Evolutionary conservation across 1,140 invertebrate genomes (phyloP), one percentile per base, ranked within the genome.

Genomic region (Nephila pilipes): DNA sequence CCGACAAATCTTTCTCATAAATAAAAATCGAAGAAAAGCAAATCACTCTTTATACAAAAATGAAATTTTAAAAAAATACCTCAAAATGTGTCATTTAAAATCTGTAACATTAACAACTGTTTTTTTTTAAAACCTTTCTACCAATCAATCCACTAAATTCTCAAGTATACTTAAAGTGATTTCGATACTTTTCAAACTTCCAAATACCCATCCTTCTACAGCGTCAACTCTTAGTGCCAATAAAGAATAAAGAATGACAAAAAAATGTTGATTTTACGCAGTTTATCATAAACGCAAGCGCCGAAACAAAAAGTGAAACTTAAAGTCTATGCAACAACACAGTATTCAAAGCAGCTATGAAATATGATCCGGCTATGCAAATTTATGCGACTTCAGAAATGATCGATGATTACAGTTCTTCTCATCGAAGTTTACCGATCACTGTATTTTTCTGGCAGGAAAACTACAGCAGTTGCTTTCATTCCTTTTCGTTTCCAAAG

Each of bases 301-400:
- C 69, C 55, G 83, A 60, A 60, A 85, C 83, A 85, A 85, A 85
- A 85, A 85, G 55, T 60, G 55, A 85, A 85, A 85, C 54, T 29
- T 32, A 46, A 75, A 12, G 69, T 85, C 83, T 25, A 36, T 32
- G 57, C 83, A 55, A 85, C 81, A 58, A 60, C 83, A 85, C 83
- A 60, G 55, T 60, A 29, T 85, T 85, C 25, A 29, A 85, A 36
- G 57, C 25, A 85, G n/a, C 54, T 32, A 85, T 85, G 83, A 85
- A 85, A 85, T 85, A 85, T 85, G 83, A 60, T 6, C 18, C 54
- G 14, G 12, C 83, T 55, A 85, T 85, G 83, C 83, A 85, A 85
- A 85, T 85, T 85, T 85, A 85, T 58, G 83, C 83, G 57, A 85
- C 83, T 85, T 20, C 29, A 29, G 12, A 22, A 54, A 60, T 85